phyloP scores from a whole-genome alignment of 2,888 invertebrate genomes.

The Lepidocyrtoides sp. region DNA sequence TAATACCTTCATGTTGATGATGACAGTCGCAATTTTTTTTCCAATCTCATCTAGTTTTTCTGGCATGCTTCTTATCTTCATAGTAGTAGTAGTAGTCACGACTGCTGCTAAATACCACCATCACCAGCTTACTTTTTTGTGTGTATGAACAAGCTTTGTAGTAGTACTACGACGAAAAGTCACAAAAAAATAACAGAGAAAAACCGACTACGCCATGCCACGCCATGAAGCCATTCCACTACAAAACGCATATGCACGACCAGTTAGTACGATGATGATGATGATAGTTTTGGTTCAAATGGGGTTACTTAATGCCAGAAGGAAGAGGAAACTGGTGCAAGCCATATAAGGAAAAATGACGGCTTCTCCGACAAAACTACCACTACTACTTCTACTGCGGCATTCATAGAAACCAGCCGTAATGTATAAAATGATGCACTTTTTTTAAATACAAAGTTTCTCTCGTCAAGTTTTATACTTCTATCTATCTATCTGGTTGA shows the following conservation, averaged over 20 bases:
- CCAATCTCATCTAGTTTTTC: neutral
- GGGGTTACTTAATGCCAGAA: conserved; percentile 73
- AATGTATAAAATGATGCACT: no score
- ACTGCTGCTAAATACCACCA: neutral
- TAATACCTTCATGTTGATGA: neutral
- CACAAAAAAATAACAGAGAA: conserved; percentile 12
- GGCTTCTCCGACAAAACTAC: neutral
- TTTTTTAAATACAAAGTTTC: no score
- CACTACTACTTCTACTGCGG: no score
- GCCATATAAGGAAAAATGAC: conserved; percentile 75
- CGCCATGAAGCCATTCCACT: neutral
- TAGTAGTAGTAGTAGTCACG: neutral
- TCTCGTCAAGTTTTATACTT: no score
- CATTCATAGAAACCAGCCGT: no score
- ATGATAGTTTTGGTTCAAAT: no score
- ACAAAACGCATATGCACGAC: neutral
- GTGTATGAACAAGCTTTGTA: no score
- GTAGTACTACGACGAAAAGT: neutral
- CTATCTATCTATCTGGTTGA: no score
- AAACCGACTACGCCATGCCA: conserved; percentile 4
- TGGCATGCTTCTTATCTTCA: conserved; percentile 43
- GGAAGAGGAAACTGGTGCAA: conserved; percentile 77
- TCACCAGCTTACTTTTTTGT: neutral
- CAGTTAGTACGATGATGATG: neutral
- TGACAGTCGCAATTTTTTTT: neutral